Conservation (phyloP, 1,140 invertebrate genomes). For the Scaptomyza graminum region DNA sequence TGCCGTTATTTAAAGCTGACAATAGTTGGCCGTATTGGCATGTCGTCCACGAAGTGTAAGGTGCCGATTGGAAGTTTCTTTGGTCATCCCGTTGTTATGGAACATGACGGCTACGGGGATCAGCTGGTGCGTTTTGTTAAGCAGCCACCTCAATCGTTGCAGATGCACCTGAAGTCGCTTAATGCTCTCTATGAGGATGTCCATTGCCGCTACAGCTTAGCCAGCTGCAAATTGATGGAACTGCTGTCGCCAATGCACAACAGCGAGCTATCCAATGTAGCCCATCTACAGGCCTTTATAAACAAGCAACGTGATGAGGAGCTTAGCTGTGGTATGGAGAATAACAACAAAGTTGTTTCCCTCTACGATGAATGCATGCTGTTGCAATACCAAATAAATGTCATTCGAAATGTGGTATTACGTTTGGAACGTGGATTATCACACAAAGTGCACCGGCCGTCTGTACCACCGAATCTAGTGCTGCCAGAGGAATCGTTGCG, state of each 20-base stretch:
- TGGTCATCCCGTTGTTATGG: constrained; percentile 92
- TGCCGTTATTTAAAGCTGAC: constrained; percentile 96
- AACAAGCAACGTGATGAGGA: constrained; percentile 88
- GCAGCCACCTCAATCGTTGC: constrained; percentile 56
- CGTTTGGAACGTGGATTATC: constrained; percentile 86
- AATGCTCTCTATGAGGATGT: constrained; percentile 89
- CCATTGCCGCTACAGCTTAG: constrained; percentile 92
- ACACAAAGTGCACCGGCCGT: constrained; percentile 12
- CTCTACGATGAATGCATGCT: constrained; percentile 93
- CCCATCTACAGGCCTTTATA: constrained; percentile 92
- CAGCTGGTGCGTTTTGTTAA: constrained; percentile 73
- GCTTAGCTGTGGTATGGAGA: constrained; percentile 84
- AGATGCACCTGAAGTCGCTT: constrained; percentile 73
- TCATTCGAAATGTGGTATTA: constrained; percentile 89
- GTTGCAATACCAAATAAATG: constrained; percentile 91
- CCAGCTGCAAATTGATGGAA: constrained; percentile 91
- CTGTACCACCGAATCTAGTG: constrained; percentile 6
- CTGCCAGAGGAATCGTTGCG: constrained; percentile 83
- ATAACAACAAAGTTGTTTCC: constrained; percentile 88
- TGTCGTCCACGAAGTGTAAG: constrained; percentile 94
- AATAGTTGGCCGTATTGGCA: constrained; percentile 94
- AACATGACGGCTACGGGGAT: constrained; percentile 87
- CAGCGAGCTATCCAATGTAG: constrained; percentile 90
- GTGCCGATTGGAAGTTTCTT: constrained; percentile 96
- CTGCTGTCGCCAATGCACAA: constrained; percentile 90